Percentiles rank a stretch among this genome's conserved stretches.
These are phyloP conservation scores for Euleptes europaea DNA, from an alignment of 2,113 vertebrate species.

Conservation along the genomic window DNA sequence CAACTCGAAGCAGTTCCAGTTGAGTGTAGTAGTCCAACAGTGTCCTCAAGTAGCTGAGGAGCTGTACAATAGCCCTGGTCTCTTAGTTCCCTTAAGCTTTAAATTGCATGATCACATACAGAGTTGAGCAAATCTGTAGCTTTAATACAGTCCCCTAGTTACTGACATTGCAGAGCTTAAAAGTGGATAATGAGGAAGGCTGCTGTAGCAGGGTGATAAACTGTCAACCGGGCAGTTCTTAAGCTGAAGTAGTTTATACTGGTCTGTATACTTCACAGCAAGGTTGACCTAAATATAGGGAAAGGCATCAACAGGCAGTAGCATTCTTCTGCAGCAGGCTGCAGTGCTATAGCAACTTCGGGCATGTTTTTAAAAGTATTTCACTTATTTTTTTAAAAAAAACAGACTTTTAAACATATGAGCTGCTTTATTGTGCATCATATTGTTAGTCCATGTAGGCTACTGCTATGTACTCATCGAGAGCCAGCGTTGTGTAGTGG, in stretches of 20 bases:
- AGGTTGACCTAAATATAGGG: conserved; percentile 3
- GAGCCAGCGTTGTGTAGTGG: no score
- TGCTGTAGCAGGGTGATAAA: neutral
- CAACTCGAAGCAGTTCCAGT: neutral
- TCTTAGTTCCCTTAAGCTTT: neutral
- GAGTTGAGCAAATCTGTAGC: neutral
- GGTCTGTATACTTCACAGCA: neutral
- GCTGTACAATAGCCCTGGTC: neutral
- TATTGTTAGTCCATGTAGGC: no score
- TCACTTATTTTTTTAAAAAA: neutral
- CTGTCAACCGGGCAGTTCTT: neutral
- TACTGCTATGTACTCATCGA: neutral
- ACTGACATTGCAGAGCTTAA: neutral
- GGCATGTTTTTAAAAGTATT: neutral
- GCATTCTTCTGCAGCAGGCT: neutral
- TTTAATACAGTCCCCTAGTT: neutral
- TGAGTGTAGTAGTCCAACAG: neutral
- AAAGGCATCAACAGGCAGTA: neutral
- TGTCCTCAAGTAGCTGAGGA: neutral
- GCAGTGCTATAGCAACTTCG: neutral
- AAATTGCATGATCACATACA: conserved; percentile 1
- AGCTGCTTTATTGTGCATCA: neutral
- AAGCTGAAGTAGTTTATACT: neutral
- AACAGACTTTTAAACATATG: neutral
- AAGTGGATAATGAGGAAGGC: neutral